Percentiles rank a stretch among this genome's conserved stretches.
Evolutionary conservation across 92 coral and sea anemone genomes (phyloP).

Genomic region (Nematostella vectensis): DNA sequence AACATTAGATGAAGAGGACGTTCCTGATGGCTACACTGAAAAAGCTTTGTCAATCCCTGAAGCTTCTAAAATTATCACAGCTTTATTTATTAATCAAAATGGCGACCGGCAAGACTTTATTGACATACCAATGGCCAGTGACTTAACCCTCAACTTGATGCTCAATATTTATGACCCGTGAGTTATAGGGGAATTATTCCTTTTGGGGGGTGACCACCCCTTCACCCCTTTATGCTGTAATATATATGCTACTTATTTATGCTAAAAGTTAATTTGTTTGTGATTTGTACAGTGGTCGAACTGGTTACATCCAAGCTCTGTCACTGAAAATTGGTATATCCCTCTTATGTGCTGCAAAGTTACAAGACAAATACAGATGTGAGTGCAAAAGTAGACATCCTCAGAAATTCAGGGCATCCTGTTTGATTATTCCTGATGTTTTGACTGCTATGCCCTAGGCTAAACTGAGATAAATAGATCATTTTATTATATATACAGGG

Average conservation of each 20-base stretch:
- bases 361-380: constrained; percentile 97
- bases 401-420: no score
- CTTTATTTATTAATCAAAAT: constrained; percentile 65
- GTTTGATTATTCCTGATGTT: no score
- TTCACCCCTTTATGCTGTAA: neutral
- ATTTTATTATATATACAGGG: no score
- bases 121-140: constrained; percentile 65
- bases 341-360: constrained; percentile 71
- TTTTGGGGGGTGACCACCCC: neutral
- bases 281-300: constrained; percentile 44
- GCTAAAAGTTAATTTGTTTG: no score
- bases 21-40: constrained; percentile 58
- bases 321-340: constrained; percentile 84
- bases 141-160: constrained; percentile 84
- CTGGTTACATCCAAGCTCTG: constrained; percentile 61
- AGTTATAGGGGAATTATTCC: constrained; percentile 16
- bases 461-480: no score
- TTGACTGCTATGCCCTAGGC: no score
- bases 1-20: constrained; percentile 59
- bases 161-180: constrained; percentile 91
- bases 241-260: no score
- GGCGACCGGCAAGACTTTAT: constrained; percentile 43
- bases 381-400: constrained; percentile 19
- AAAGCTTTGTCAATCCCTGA: constrained; percentile 46
- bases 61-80: constrained; percentile 41